Percentiles rank a stretch among this genome's conserved stretches.
Evolutionary conservation across 2,888 invertebrate genomes (phyloP).

Genomic region (Euclidia mi): DNA sequence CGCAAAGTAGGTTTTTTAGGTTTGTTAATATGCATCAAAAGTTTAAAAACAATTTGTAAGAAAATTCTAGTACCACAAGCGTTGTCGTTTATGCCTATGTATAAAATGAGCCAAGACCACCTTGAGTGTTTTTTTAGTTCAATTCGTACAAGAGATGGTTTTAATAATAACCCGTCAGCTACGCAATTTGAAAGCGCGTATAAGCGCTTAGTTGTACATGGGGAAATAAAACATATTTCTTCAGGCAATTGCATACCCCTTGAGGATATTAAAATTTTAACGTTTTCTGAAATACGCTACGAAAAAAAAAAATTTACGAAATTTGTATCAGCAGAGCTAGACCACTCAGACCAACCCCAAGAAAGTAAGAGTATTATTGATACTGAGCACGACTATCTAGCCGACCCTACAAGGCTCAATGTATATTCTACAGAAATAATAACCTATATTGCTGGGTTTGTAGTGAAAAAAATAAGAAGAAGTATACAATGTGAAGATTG

Average conservation of each 20-base stretch:
- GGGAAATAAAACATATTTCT: constrained; percentile 12
- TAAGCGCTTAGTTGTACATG: constrained; percentile 16
- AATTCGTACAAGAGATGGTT: constrained; percentile 31
- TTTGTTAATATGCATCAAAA: too few species aligned
- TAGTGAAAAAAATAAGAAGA: constrained; percentile 15
- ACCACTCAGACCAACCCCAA: too few species aligned
- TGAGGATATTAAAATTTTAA: constrained; percentile 5
- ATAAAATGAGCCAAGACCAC: constrained; percentile 37
- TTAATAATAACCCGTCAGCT: constrained; percentile 36
- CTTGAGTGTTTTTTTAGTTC: constrained; percentile 33
- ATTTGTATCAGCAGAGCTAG: too few species aligned
- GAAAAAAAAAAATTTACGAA: not conserved
- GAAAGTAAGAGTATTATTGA: not conserved
- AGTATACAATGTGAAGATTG: constrained; percentile 16
- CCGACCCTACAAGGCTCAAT: too few species aligned
- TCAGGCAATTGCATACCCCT: constrained; percentile 15
- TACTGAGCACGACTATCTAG: constrained; percentile 16
- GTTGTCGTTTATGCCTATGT: constrained; percentile 14
- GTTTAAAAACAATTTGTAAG: too few species aligned
- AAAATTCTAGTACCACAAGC: too few species aligned
- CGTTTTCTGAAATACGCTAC: not conserved
- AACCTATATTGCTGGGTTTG: constrained; percentile 18
- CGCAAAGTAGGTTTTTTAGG: constrained; percentile 10
- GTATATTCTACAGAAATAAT: constrained; percentile 13
- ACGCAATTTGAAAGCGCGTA: constrained; percentile 23